These are phyloP conservation scores for Acanthornis magna DNA, from an alignment of 2,797 vertebrate genomes.

Conservation along the genomic window DNA sequence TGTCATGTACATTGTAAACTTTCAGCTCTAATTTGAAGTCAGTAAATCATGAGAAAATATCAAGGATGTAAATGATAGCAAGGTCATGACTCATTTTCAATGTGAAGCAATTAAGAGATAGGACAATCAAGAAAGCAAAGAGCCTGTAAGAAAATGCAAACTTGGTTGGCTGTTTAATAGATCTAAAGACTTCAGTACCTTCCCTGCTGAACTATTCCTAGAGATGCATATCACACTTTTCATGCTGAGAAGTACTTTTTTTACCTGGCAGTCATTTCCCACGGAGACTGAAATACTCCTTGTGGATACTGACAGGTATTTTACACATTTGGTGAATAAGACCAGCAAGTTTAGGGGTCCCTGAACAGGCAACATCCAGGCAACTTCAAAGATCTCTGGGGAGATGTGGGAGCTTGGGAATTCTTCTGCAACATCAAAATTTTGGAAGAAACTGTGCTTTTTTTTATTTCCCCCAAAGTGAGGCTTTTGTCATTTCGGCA, in stretches of 20 bases:
- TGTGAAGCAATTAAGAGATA: background rate
- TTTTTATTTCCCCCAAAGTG: background rate
- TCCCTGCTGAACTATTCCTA: background rate
- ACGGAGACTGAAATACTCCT: background rate
- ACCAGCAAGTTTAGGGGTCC: background rate
- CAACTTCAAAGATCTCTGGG: background rate
- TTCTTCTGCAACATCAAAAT: background rate
- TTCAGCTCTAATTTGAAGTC: conserved; percentile 4
- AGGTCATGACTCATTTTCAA: background rate
- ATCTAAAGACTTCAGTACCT: background rate
- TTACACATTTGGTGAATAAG: background rate
- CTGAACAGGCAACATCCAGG: background rate
- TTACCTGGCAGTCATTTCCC: background rate
- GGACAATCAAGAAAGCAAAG: background rate
- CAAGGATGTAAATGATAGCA: background rate
- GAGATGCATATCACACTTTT: background rate
- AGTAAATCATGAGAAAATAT: conserved; percentile 16
- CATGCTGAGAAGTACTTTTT: background rate
- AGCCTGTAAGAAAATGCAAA: background rate
- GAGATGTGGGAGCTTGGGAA: background rate
- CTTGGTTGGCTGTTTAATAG: background rate
- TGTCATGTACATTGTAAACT: background rate
- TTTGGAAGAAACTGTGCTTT: background rate
- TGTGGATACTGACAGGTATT: background rate
- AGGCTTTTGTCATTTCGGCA: background rate